Conservation (phyloP, 2,888 invertebrate species). For the Strigamia crassipes region DNA sequence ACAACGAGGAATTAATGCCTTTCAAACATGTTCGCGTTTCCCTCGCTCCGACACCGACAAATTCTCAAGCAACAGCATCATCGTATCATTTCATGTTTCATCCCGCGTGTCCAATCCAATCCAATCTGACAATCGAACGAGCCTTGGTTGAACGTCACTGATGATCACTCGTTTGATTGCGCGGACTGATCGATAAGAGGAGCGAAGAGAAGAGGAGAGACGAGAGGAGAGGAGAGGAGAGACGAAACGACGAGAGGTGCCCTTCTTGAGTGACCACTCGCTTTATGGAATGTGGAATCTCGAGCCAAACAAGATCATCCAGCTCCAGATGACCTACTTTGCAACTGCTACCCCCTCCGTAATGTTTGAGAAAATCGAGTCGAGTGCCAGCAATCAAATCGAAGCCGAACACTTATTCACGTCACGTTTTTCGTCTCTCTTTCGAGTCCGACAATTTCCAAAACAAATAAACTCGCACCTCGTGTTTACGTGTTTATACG, state of each 20-base stretch:
- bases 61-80: no score
- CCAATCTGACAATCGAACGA: no score
- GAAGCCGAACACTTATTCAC: neutral
- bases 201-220: neutral
- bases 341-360: neutral
- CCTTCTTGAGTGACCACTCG: constrained; percentile 15
- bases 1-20: neutral
- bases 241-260: neutral
- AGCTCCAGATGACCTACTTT: constrained; percentile 13
- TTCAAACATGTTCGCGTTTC: no score
- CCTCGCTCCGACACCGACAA: no score
- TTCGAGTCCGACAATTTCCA: no score
- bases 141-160: neutral
- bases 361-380: neutral
- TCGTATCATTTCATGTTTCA: no score
- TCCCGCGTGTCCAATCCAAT: no score
- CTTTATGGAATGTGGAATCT: constrained; percentile 19
- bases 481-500: no score
- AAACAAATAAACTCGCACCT: neutral
- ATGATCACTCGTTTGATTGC: constrained; percentile 14
- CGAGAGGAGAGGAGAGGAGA: neutral
- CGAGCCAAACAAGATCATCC: constrained; percentile 31
- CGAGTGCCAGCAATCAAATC: constrained; percentile 14
- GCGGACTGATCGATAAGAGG: neutral
- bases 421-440: neutral